Percentiles rank a stretch among this genome's conserved stretches.
These are phyloP conservation scores for Calephelis perditalis DNA, from an alignment of 2,888 invertebrate genomes.

Conservation along the genomic window DNA sequence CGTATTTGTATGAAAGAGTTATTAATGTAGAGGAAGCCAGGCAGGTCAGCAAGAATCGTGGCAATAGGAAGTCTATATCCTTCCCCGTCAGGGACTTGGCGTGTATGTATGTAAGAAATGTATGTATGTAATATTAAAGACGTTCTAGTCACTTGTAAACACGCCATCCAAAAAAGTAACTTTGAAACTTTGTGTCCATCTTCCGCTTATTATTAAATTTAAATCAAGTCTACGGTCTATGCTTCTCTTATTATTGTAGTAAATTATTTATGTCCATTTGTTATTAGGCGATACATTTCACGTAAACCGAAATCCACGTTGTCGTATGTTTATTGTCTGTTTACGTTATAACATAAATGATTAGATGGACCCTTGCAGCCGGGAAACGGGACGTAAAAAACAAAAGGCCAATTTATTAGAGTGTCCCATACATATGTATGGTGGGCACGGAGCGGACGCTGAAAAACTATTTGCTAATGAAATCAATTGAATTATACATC, in stretches of 20 bases:
- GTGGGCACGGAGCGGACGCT: constrained; percentile 41
- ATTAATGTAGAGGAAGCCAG: too few species aligned
- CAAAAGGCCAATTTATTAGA: constrained; percentile 56
- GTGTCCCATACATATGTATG: constrained; percentile 62
- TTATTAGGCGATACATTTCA: background rate
- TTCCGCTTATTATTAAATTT: too few species aligned
- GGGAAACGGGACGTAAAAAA: constrained; percentile 27
- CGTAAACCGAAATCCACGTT: background rate
- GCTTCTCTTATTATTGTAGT: background rate
- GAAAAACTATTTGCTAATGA: constrained; percentile 62
- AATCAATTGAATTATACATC: constrained; percentile 71
- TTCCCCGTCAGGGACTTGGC: too few species aligned
- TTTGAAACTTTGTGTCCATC: too few species aligned
- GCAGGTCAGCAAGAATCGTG: too few species aligned
- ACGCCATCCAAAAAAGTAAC: too few species aligned
- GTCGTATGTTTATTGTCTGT: background rate
- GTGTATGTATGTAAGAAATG: too few species aligned
- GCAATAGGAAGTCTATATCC: too few species aligned
- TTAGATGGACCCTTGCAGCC: constrained; percentile 10
- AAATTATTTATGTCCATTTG: background rate
- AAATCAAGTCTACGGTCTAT: too few species aligned
- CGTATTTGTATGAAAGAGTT: too few species aligned
- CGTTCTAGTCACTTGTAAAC: too few species aligned
- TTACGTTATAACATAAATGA: constrained; percentile 8
- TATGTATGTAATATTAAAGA: too few species aligned